Base-by-base conservation (phyloP, 2,888 invertebrate species). In the Hydraecia micacea region DNA sequence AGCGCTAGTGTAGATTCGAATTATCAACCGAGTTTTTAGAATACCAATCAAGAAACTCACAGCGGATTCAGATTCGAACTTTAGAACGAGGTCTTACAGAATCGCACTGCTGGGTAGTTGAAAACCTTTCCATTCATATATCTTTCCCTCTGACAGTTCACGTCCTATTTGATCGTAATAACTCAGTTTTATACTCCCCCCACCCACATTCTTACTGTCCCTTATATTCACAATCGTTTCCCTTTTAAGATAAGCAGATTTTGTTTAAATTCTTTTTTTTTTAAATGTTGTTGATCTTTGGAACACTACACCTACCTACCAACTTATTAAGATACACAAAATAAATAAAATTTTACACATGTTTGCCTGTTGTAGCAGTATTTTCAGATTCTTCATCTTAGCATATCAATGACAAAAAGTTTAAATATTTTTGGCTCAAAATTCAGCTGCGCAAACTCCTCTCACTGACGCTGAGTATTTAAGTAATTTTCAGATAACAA, bases 91-190 rank as follows among this genome's bases (percentile, higher is more conserved):
- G n/a, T n/a, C n/a, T n/a, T n/a, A n/a, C n/a, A n/a, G n/a, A n/a
- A n/a, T n/a, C n/a, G n/a, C n/a, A n/a, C n/a, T n/a, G n/a, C n/a
- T n/a, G 9, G 32, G 36, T 62, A 62, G 42, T 49, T 39, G 15
- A 39, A 75, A 67, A 71, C 18, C 46, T 55, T 73, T 36, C 13
- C 62, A 73, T 80, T 84, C 76, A 84, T 85, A 84, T 75, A 76
- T 84, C 79, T 82, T 77, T 72, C 39, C 18, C 49, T 58, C 39
- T 76, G 87, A 79, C 85, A 84, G 49, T 58, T 39, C 73, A 65
- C 55, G 88, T 87, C 66, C 21, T 70, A 77, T 67, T 85, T 72
- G 72, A 85, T 85, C 68, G 75, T 68, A 73, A 85, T 87, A 87
- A 85, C n/a, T 85, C 75, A 81, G 88, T 58, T 67, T 87, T 73